Evolutionary conservation across 2,888 invertebrate species (phyloP).

Genomic region (Coronaproctus castanopsis): DNA sequence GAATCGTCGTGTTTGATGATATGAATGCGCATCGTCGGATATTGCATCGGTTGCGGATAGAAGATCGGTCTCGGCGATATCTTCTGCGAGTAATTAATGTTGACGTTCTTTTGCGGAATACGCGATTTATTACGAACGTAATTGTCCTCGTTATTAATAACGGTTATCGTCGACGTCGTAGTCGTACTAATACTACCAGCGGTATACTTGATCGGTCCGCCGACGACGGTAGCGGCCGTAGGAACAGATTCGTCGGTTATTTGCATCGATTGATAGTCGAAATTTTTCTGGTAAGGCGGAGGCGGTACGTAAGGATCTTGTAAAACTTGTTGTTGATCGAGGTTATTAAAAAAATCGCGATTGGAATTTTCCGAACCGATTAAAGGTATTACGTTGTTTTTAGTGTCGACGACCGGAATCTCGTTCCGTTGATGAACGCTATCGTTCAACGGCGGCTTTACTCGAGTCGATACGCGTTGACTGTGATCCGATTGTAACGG

Average conservation of each 20-base stretch:
- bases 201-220: neutral
- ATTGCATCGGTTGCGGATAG: constrained; percentile 1
- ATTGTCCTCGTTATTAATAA: neutral
- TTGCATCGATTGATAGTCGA: constrained; percentile 11
- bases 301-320: constrained; percentile 12
- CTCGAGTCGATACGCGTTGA: constrained; percentile 40
- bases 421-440: neutral
- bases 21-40: constrained; percentile 8
- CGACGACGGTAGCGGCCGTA: neutral
- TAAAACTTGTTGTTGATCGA: neutral
- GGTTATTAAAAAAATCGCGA: neutral
- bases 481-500: constrained; percentile 37
- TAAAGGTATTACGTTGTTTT: constrained; percentile 7
- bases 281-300: constrained; percentile 12
- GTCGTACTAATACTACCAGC: neutral
- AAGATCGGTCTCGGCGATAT: too few relatives aligned
- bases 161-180: neutral
- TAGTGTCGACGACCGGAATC: neutral
- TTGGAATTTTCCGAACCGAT: neutral
- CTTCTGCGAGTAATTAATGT: neutral
- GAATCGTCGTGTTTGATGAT: constrained; percentile 14
- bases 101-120: neutral
- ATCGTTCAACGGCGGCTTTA: constrained; percentile 35
- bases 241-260: constrained; percentile 8
- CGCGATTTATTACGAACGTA: neutral